A percentile compares a stretch with the other conserved stretches of the same genome.
Conservation (phyloP, 2,113 vertebrate species). For the Rhynchomys soricoides region DNA sequence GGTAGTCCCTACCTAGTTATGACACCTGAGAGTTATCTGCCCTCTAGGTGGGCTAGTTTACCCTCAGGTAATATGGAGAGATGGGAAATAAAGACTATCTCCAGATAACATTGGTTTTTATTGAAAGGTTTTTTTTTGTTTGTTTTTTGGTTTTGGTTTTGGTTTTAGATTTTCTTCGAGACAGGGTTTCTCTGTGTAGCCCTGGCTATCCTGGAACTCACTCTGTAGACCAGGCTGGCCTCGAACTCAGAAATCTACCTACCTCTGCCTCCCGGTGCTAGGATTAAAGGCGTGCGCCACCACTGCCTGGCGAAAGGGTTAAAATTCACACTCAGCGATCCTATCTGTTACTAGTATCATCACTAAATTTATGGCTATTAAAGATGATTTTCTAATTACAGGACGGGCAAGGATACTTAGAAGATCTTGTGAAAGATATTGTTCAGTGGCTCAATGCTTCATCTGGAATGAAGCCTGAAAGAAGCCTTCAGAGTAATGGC, state of each 20-base stretch:
- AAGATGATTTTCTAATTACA: constrained; percentile 78
- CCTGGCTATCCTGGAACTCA: too few species aligned
- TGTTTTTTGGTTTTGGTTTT: too few species aligned
- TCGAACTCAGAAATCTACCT: too few species aligned
- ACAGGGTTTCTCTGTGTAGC: too few species aligned
- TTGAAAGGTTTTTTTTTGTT: too few species aligned
- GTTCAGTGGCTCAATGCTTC: constrained; percentile 94
- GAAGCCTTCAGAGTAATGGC: constrained; percentile 96
- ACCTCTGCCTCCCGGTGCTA: too few species aligned
- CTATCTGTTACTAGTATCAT: not conserved
- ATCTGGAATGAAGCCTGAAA: constrained; percentile 95
- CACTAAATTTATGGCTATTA: constrained; percentile 23
- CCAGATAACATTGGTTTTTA: not conserved
- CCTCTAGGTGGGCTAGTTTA: not conserved
- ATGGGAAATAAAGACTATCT: constrained; percentile 3
- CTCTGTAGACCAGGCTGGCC: too few species aligned
- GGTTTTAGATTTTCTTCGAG: too few species aligned
- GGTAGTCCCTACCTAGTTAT: not conserved
- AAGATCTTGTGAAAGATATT: constrained; percentile 97
- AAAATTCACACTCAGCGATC: not conserved
- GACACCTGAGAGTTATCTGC: not conserved
- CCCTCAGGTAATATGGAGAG: not conserved
- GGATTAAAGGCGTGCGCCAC: too few species aligned
- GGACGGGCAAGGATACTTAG: constrained; percentile 96
- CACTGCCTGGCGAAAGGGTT: too few species aligned